These are phyloP conservation scores for Melanotaenia duboulayi DNA, from an alignment of 2,113 vertebrate species.

Conservation along the genomic window DNA sequence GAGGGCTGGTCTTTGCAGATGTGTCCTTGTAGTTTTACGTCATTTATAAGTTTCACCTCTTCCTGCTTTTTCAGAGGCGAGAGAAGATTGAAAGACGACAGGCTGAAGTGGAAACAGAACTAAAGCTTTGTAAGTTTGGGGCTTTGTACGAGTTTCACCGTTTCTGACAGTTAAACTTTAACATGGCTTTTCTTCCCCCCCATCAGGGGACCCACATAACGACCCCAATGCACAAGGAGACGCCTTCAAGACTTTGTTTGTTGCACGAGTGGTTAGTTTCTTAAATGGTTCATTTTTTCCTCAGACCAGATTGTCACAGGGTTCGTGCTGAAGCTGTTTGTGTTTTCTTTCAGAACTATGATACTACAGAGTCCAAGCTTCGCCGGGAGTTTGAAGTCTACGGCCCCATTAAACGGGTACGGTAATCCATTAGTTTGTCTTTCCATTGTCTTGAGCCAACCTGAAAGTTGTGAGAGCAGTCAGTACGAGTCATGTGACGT, in stretches of 20 bases:
- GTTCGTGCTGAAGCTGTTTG: no score
- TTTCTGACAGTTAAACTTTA: background rate
- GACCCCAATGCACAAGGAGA: constrained; percentile 94
- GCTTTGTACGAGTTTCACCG: background rate
- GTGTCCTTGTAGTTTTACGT: no score
- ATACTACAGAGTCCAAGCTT: constrained; percentile 94
- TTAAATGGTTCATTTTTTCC: background rate
- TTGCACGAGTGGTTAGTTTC: constrained; percentile 91
- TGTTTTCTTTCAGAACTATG: constrained; percentile 86
- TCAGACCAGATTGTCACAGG: no score
- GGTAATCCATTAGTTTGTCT: constrained; percentile 26
- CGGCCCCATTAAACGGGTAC: constrained; percentile 92
- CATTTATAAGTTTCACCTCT: background rate
- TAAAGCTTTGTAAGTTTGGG: constrained; percentile 90
- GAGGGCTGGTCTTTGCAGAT: no score
- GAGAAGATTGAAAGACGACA: constrained; percentile 94
- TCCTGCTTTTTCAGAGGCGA: constrained; percentile 82
- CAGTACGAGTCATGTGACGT: no score
- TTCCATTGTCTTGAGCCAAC: no score
- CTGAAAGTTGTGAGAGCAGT: no score
- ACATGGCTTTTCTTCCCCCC: background rate
- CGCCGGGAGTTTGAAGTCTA: constrained; percentile 95
- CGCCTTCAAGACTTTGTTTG: constrained; percentile 95
- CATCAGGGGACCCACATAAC: constrained; percentile 93
- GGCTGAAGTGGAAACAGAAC: constrained; percentile 88